phyloP scores from a whole-genome alignment of 2,888 invertebrate genomes.

The Podotricha telesiphe region DNA sequence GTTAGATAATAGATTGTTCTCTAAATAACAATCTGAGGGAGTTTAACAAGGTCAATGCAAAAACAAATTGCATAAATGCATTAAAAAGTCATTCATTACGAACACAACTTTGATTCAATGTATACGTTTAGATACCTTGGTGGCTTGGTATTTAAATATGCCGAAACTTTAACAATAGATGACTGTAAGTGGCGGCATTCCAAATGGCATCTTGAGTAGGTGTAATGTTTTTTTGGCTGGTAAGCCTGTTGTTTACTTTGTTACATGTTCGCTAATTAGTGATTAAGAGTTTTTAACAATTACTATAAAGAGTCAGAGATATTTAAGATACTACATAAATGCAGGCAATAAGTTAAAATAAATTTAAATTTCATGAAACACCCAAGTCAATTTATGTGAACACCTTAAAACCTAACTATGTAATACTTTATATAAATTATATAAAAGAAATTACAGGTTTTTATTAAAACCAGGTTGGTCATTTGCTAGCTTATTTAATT shows the following conservation, averaged over 20 bases:
- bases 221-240: conserved; percentile 49
- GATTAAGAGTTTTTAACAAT: conserved; percentile 26
- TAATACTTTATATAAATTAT: too few species aligned
- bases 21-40: background rate
- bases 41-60: background rate
- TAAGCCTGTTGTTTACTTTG: conserved; percentile 53
- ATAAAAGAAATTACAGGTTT: background rate
- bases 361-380: too few species aligned
- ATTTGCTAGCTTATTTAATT: background rate
- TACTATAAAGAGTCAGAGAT: background rate
- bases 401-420: too few species aligned
- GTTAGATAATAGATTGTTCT: background rate
- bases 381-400: too few species aligned
- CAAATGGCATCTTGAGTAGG: conserved; percentile 51
- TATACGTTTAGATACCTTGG: background rate
- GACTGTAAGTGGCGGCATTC: conserved; percentile 53
- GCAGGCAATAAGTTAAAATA: background rate
- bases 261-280: conserved; percentile 48
- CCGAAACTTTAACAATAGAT: conserved; percentile 53
- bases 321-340: background rate
- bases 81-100: background rate
- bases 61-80: background rate
- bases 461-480: background rate
- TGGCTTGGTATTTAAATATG: conserved; percentile 46
- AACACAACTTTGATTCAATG: background rate